These are phyloP conservation scores for Chrysolina haemoptera DNA, from an alignment of 2,888 invertebrate species.

Conservation along the genomic window DNA sequence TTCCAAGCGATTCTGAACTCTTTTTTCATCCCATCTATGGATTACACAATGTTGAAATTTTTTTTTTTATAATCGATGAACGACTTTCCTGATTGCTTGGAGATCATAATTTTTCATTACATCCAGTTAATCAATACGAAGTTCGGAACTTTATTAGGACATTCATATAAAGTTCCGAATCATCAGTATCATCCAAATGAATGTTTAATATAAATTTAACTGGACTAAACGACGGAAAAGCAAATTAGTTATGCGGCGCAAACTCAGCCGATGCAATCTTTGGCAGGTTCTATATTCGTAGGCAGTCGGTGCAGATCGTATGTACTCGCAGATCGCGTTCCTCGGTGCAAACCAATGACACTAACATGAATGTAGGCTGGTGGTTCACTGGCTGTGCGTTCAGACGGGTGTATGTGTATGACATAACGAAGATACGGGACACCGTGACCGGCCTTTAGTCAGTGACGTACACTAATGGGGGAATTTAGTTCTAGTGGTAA, in stretches of 20 bases:
- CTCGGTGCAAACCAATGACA: slow-evolving; percentile 62
- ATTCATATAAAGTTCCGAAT: too few species aligned
- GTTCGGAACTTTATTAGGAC: too few species aligned
- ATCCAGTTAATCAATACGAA: too few species aligned
- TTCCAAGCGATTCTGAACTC: too few species aligned
- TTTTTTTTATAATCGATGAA: too few species aligned
- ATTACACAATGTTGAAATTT: too few species aligned
- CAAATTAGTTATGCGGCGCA: slow-evolving; percentile 51
- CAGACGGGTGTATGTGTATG: slow-evolving; percentile 63
- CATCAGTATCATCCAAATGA: too few species aligned
- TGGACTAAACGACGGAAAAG: slow-evolving; percentile 45
- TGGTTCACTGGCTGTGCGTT: slow-evolving; percentile 67
- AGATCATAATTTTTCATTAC: too few species aligned
- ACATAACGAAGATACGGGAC: slow-evolving; percentile 60
- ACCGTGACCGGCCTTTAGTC: slow-evolving; percentile 60
- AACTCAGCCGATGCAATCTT: slow-evolving; percentile 57
- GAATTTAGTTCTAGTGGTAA: slow-evolving; percentile 70
- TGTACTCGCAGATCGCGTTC: slow-evolving; percentile 56
- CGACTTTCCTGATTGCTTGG: too few species aligned
- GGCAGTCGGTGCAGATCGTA: slow-evolving; percentile 54
- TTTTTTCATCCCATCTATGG: too few species aligned
- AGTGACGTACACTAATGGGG: slow-evolving; percentile 69
- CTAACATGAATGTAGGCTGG: slow-evolving; percentile 66
- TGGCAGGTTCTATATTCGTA: slow-evolving; percentile 58
- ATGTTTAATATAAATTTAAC: neutral